Conservation (phyloP, 1,140 invertebrate genomes). For the Brachionus sp. region DNA sequence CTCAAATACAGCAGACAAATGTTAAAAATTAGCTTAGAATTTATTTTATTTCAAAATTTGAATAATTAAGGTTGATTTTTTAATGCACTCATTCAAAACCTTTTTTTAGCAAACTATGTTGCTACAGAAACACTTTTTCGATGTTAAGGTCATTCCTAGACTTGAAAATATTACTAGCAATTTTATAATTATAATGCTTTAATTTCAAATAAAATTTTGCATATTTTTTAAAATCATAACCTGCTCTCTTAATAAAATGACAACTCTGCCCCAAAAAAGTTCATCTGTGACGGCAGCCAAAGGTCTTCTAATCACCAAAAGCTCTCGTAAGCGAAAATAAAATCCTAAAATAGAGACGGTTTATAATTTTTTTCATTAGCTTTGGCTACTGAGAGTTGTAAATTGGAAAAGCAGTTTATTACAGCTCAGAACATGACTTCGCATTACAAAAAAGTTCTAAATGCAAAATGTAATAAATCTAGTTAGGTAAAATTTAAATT, state of each 20-base stretch:
- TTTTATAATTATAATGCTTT: slow-evolving; percentile 35
- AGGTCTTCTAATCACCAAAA: slow-evolving; percentile 37
- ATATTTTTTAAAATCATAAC: neutral
- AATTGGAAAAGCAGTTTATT: slow-evolving; percentile 36
- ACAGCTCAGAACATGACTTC: slow-evolving; percentile 40
- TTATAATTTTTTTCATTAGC: neutral
- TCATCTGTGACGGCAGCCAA: neutral
- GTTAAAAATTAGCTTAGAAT: neutral
- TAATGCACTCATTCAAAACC: neutral
- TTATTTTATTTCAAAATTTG: neutral
- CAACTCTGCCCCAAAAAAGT: neutral
- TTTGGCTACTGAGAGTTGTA: slow-evolving; percentile 38
- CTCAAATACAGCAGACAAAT: neutral
- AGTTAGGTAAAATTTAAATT: neutral
- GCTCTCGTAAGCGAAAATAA: slow-evolving; percentile 29
- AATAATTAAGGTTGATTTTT: neutral
- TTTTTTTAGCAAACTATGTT: neutral
- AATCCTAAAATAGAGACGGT: neutral
- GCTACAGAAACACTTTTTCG: neutral
- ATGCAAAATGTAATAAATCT: slow-evolving; percentile 13
- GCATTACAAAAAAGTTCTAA: slow-evolving; percentile 23
- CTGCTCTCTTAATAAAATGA: neutral
- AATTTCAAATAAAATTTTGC: neutral
- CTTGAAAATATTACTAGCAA: slow-evolving; percentile 20
- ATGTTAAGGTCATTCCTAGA: slow-evolving; percentile 3